These are phyloP conservation scores for Amyelois transitella DNA, from an alignment of 1,140 invertebrate genomes.

Conservation along the genomic window DNA sequence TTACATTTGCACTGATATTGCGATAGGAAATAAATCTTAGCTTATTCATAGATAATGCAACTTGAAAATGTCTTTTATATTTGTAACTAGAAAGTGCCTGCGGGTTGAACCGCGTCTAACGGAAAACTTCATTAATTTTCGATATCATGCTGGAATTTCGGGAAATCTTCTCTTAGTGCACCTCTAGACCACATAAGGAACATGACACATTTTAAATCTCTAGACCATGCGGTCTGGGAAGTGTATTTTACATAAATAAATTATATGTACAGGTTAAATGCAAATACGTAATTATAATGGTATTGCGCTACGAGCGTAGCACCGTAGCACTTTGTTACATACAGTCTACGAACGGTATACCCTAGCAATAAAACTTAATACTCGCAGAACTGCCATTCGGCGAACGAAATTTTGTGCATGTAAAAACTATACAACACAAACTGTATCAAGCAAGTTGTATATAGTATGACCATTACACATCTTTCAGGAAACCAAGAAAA, in stretches of 20 bases:
- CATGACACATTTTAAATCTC: too few relatives aligned
- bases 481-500: not conserved
- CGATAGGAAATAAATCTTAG: too few relatives aligned
- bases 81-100: too few relatives aligned
- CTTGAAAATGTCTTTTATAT: too few relatives aligned
- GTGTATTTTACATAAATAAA: too few relatives aligned
- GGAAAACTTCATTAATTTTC: too few relatives aligned
- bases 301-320: slow-evolving; percentile 3
- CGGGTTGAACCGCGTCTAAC: too few relatives aligned
- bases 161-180: too few relatives aligned
- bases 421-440: not conserved
- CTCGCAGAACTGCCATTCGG: not conserved
- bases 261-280: not conserved
- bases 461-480: not conserved
- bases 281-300: not conserved
- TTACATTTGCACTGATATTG: slow-evolving; percentile 13
- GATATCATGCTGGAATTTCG: too few relatives aligned
- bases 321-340: not conserved
- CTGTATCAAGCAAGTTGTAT: not conserved
- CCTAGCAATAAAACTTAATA: not conserved
- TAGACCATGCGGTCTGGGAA: too few relatives aligned
- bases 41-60: too few relatives aligned
- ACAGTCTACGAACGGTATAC: not conserved
- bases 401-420: not conserved
- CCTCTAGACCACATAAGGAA: too few relatives aligned